Percentiles rank a stretch among this genome's conserved stretches.
Evolutionary conservation across 2,888 invertebrate species (phyloP).

Genomic region (Automeris io): DNA sequence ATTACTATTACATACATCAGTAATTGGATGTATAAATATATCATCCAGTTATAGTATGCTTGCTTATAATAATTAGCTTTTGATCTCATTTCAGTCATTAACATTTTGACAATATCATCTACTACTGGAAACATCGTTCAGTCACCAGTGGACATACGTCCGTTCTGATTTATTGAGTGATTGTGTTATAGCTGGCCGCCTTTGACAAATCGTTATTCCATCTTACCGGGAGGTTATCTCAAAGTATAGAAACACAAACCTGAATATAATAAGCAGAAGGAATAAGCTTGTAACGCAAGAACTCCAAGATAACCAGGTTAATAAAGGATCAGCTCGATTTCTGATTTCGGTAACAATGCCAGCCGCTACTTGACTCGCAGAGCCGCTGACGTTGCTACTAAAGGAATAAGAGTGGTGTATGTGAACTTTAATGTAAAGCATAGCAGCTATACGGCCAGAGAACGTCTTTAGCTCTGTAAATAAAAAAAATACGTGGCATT

Average conservation of each 20-base stretch:
- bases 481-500: neutral
- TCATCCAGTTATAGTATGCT: too few relatives aligned
- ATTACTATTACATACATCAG: too few relatives aligned
- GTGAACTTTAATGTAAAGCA: conserved; percentile 39
- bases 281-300: conserved; percentile 80
- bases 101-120: too few relatives aligned
- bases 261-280: conserved; percentile 78
- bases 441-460: conserved; percentile 30
- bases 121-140: too few relatives aligned
- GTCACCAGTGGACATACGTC: too few relatives aligned
- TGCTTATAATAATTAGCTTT: too few relatives aligned
- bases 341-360: conserved; percentile 80
- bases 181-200: too few relatives aligned
- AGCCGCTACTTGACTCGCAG: conserved; percentile 67
- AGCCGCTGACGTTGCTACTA: conserved; percentile 39
- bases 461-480: conserved; percentile 45
- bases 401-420: conserved; percentile 47
- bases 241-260: too few relatives aligned
- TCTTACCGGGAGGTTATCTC: too few relatives aligned
- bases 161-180: too few relatives aligned
- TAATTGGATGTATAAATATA: too few relatives aligned
- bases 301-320: conserved; percentile 80
- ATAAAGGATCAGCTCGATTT: conserved; percentile 73
- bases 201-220: neutral
- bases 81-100: too few relatives aligned